Conservation (phyloP, 2,888 invertebrate genomes). For the Nematopogon swammerdamellus region DNA sequence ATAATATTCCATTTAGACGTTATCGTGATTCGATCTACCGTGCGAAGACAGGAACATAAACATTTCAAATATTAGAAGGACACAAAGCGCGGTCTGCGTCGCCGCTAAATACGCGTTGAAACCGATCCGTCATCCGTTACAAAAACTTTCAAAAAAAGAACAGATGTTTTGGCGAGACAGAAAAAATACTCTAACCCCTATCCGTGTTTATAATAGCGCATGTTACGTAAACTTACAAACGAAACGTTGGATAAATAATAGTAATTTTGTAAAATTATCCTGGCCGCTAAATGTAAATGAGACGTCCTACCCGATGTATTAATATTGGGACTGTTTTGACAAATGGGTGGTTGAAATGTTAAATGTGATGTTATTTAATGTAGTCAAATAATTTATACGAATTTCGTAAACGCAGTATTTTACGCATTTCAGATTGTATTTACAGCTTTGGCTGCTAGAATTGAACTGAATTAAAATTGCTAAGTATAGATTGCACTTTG, state of each 20-base stretch:
- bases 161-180: conserved; percentile 51
- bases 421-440: no score
- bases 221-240: background rate
- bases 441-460: no score
- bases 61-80: background rate
- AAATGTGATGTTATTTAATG: no score
- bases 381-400: no score
- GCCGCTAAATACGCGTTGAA: conserved; percentile 40
- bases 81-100: background rate
- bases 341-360: conserved; percentile 20
- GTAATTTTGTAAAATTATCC: conserved; percentile 41
- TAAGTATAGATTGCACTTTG: no score
- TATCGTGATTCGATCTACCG: no score
- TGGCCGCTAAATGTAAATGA: conserved; percentile 48
- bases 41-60: background rate
- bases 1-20: no score
- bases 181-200: conserved; percentile 33
- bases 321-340: conserved; percentile 38
- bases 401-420: no score
- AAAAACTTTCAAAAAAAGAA: conserved; percentile 48
- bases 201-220: background rate
- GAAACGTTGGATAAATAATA: conserved; percentile 31
- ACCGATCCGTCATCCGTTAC: conserved; percentile 57
- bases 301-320: conserved; percentile 35
- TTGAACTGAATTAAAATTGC: no score